These are phyloP conservation scores for Lagopus leucura DNA, from an alignment of 2,113 vertebrate genomes.

Conservation along the genomic window DNA sequence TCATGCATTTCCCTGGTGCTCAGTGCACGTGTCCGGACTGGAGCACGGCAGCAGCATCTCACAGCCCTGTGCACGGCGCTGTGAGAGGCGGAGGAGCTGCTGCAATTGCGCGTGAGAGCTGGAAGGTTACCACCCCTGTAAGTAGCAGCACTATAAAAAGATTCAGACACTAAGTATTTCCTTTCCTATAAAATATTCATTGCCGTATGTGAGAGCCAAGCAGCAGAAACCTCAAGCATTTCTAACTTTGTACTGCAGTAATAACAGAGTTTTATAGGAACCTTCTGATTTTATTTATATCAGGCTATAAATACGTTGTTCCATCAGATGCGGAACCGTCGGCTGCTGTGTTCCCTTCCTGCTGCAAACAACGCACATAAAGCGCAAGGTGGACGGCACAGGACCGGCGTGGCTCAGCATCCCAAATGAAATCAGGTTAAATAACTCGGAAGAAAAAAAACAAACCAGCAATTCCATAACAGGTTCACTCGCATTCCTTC, in stretches of 20 bases:
- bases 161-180: conserved; percentile 91
- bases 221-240: conserved; percentile 92
- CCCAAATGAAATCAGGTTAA: background rate
- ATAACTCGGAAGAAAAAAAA: background rate
- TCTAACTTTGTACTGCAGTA: conserved; percentile 87
- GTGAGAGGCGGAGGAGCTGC: background rate
- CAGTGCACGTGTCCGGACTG: background rate
- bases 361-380: rapidly evolving
- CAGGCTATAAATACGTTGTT: conserved; percentile 26
- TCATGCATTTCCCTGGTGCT: background rate
- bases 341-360: background rate
- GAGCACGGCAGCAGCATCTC: background rate
- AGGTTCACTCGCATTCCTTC: background rate
- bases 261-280: conserved; percentile 81
- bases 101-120: conserved; percentile 65
- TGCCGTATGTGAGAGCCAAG: conserved; percentile 81
- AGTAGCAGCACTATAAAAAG: conserved; percentile 93
- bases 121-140: conserved; percentile 78
- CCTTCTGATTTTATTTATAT: conserved; percentile 76
- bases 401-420: background rate
- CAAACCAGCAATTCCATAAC: background rate
- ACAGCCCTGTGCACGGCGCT: background rate
- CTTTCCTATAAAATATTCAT: conserved; percentile 99
- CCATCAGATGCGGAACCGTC: background rate
- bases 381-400: background rate